Evolutionary conservation across 2,113 vertebrate genomes (phyloP), one percentile per base, ranked within the genome.

Genomic region (Chinchilla lanigera): DNA sequence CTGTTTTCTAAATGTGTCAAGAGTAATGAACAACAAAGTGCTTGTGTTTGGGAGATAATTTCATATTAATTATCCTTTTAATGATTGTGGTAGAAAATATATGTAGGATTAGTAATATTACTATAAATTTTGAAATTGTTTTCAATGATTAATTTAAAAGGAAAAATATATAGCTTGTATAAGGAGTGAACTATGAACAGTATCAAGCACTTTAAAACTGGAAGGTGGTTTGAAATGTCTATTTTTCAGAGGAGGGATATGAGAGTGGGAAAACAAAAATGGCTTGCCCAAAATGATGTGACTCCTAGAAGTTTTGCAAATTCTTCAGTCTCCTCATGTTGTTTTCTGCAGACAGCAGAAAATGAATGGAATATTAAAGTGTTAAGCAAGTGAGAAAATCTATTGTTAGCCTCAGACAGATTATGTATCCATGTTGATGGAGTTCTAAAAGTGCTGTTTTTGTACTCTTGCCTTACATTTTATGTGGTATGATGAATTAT

Each of bases 131-230:
- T 24, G 52, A 63, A 82, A 89, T 50, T 4, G 41, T 88, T 75
- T 56, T 73, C 52, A 47, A 9, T 80, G 61, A 75, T 90, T 88
- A 50, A 35, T 41, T 61, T 75, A 52, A 63, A 92, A 77, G 77
- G 47, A 73, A 47, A 58, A 47, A 73, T 38, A 5, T 67, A 9
- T 14, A 58, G 26, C n/a, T 65, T 90, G 63, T 54, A n/a, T 87
- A 82, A 47, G 77, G 19, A 78, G 16, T 88, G 56, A 88, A 90
- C 82, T 52, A 17, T 69, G 52, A 84, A 58, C 26, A n/a, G 9
- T 54, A 44, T 30, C 30, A 33, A 61, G n/a, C 50, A 16, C 38
- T 81, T 75, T 52, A 63, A 63, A 86, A 26, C 69, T 89, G 20
- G 12, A 58, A 60, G 78, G n/a, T 41, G 26, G 2, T 87, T 61